phyloP scores from a whole-genome alignment of 2,888 invertebrate genomes.

The Maniola hyperantus region DNA sequence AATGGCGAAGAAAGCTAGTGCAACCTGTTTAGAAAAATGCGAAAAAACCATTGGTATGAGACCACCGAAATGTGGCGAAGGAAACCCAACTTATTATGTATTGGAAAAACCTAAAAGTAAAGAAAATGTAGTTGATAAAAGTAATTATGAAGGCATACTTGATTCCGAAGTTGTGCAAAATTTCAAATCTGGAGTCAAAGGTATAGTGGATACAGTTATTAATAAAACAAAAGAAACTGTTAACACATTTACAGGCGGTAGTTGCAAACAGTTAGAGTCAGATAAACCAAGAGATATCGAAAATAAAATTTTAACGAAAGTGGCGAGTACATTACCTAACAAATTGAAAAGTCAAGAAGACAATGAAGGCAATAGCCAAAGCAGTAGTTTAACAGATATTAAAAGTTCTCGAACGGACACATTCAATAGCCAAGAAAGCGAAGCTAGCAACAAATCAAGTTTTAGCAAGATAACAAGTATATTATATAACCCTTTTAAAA shows the following conservation, averaged over 20 bases:
- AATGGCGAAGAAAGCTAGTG: conserved; percentile 33
- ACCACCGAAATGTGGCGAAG: conserved; percentile 36
- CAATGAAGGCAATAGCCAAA: conserved; percentile 21
- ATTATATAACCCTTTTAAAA: conserved; percentile 28
- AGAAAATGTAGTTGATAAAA: conserved; percentile 25
- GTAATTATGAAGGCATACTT: conserved; percentile 9
- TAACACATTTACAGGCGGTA: conserved; percentile 48
- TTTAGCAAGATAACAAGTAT: conserved; percentile 16
- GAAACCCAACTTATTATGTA: conserved; percentile 41
- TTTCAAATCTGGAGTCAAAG: conserved; percentile 44
- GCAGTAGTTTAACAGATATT: conserved; percentile 1
- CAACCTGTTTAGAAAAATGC: conserved; percentile 33
- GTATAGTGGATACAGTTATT: conserved; percentile 52
- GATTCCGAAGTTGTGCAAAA: conserved; percentile 10
- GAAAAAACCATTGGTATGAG: conserved; percentile 40
- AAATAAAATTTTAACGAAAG: conserved; percentile 18
- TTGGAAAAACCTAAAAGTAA: conserved; percentile 38
- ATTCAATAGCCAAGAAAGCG: neutral
- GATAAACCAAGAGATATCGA: conserved; percentile 33
- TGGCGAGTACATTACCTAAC: conserved; percentile 21
- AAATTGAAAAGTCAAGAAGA: conserved; percentile 25
- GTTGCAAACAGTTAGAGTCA: conserved; percentile 43
- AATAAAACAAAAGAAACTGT: conserved; percentile 54
- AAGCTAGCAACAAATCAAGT: neutral
- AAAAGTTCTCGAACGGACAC: conserved; percentile 1